Conservation (phyloP, 2,888 invertebrate species). For the Rutpela maculata region DNA sequence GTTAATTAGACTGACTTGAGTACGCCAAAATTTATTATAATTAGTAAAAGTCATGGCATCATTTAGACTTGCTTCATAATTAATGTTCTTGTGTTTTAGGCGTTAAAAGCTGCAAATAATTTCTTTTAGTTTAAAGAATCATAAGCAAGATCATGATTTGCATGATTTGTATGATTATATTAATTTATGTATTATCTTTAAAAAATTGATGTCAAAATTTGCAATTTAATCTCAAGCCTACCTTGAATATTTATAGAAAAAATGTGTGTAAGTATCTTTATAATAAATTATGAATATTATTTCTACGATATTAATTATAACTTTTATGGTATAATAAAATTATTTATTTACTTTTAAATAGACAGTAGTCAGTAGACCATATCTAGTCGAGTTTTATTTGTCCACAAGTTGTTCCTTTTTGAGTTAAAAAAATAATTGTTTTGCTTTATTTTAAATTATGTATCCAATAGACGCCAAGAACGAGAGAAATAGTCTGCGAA, state of each 20-base stretch:
- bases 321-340: background rate
- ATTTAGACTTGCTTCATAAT: background rate
- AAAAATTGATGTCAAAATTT: background rate
- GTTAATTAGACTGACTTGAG: background rate
- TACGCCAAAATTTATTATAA: background rate
- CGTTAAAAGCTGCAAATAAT: too few relatives aligned
- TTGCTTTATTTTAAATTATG: too few relatives aligned
- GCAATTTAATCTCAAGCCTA: background rate
- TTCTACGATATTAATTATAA: background rate
- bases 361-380: too few relatives aligned
- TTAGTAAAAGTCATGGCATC: background rate
- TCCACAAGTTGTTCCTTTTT: too few relatives aligned
- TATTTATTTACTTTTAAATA: background rate
- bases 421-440: too few relatives aligned
- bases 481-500: too few relatives aligned
- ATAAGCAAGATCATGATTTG: too few relatives aligned
- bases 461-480: too few relatives aligned
- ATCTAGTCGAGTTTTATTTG: too few relatives aligned
- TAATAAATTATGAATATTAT: background rate
- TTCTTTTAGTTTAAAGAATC: too few relatives aligned
- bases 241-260: background rate
- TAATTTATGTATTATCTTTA: background rate
- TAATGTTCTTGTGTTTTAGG: background rate
- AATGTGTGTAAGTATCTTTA: too few relatives aligned
- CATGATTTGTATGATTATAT: background rate